phyloP scores from a whole-genome alignment of 2,888 invertebrate genomes.

The Crossocerus cetratus region DNA sequence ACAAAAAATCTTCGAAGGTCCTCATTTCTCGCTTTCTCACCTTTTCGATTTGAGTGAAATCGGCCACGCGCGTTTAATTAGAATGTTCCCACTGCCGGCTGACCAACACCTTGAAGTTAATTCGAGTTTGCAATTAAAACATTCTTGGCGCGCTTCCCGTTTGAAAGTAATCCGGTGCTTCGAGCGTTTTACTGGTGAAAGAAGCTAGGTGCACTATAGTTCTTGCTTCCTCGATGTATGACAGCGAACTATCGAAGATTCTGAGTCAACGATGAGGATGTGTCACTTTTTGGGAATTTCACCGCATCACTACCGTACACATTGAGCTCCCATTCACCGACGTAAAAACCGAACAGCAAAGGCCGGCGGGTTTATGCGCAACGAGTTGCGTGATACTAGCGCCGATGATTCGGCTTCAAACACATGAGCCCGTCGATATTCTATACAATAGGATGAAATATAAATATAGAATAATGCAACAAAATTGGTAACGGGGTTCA shows the following conservation, averaged over 20 bases:
- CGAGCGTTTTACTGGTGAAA: too few relatives aligned
- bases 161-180: background rate
- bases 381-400: background rate
- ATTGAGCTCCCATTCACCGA: background rate
- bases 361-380: too few relatives aligned
- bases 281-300: background rate
- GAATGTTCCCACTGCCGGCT: background rate
- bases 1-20: too few relatives aligned
- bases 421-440: too few relatives aligned
- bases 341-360: background rate
- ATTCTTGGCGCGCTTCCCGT: background rate
- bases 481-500: too few relatives aligned
- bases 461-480: too few relatives aligned
- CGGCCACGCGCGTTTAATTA: background rate
- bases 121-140: background rate
- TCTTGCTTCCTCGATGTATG: background rate
- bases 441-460: too few relatives aligned
- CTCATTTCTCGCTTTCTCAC: background rate
- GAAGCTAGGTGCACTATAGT: background rate
- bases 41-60: background rate
- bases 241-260: background rate
- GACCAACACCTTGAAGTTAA: background rate
- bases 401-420: too few relatives aligned
- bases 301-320: background rate
- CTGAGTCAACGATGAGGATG: slow-evolving; percentile 1